Percentiles rank a stretch among this genome's conserved stretches.
phyloP scores from a whole-genome alignment of 2,888 invertebrate species.

The Rhodophaea formosa region DNA sequence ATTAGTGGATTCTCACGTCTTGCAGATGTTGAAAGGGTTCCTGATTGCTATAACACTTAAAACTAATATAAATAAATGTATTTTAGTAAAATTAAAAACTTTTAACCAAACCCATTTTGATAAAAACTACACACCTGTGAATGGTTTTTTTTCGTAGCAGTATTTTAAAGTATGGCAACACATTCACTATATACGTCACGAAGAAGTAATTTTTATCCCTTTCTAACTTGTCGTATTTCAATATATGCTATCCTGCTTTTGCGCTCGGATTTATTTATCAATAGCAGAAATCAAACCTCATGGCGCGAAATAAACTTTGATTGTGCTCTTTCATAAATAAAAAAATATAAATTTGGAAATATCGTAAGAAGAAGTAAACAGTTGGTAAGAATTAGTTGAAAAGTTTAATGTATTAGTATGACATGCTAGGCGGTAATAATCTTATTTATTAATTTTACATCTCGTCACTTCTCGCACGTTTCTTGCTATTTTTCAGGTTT shows the following conservation, averaged over 20 bases:
- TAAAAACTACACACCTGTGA: conserved; percentile 65
- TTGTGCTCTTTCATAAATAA: no score
- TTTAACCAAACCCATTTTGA: conserved; percentile 72
- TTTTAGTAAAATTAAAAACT: conserved; percentile 58
- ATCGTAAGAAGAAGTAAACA: no score
- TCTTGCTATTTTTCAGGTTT: no score
- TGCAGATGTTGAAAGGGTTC: conserved; percentile 28
- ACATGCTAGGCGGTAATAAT: no score
- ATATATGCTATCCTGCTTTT: background rate
- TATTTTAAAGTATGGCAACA: conserved; percentile 43
- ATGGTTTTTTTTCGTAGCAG: conserved; percentile 40
- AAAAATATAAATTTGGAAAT: no score
- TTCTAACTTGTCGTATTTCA: background rate
- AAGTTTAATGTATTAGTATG: no score
- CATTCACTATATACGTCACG: conserved; percentile 22
- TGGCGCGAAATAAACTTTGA: background rate
- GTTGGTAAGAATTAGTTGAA: no score
- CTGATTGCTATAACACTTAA: conserved; percentile 28
- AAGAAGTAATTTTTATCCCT: conserved; percentile 18
- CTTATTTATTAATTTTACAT: no score
- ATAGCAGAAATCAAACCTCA: background rate
- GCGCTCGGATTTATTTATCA: background rate
- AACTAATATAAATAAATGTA: conserved; percentile 34
- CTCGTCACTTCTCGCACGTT: no score
- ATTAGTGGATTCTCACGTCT: conserved; percentile 50